Base-by-base conservation (phyloP, 1,140 invertebrate genomes). In the Diachasmimorpha longicaudata region DNA sequence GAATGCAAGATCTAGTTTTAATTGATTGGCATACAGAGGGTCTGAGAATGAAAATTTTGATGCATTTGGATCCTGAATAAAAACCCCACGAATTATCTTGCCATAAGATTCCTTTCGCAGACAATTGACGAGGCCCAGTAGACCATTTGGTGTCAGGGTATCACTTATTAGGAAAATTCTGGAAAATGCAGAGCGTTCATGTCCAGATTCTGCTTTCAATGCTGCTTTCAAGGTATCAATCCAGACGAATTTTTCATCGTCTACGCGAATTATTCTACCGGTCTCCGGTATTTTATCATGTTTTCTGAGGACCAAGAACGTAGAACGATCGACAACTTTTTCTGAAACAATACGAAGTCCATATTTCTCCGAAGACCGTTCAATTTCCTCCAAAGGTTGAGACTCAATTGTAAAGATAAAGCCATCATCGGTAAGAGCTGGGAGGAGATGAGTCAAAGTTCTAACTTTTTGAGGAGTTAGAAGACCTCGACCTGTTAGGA, bases 71-170 rank as follows among this genome's bases (percentile, higher is more conserved):
- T 95, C 94, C 78, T 92, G 87, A 55, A 95, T 92, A 10, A 93
- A 89, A 2, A 95, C 82, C 39, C 92, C 91, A 69, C 90, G 90
- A 6, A 92, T 85, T 13, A 92, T 86, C 77, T 92, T 90, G 68
- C 93, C 92, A 75, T 92, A 91, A 11, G 92, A 91, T 81, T 96
- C 95, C 81, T 90, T 92, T 75, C 92, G 87, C 0, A 95, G 77
- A 81, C 94, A 95, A 67, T 95, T 95, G 0, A 93, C 90, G 16
- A 99, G 86, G 14, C 97, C 97, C 19, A 98, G 81, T 19, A 97
- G 88, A 31, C 97, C 97, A 87, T 91, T 95, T 0, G 91, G 84
- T 14, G 85, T 85, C 75, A 93, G 91, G 76, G 91, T 90, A 85
- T 93, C 90, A 9, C 90, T 87, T 48, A 92, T 91, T 0, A 94